Conservation (phyloP, 2,888 invertebrate species). For the Apotomis capreana region DNA sequence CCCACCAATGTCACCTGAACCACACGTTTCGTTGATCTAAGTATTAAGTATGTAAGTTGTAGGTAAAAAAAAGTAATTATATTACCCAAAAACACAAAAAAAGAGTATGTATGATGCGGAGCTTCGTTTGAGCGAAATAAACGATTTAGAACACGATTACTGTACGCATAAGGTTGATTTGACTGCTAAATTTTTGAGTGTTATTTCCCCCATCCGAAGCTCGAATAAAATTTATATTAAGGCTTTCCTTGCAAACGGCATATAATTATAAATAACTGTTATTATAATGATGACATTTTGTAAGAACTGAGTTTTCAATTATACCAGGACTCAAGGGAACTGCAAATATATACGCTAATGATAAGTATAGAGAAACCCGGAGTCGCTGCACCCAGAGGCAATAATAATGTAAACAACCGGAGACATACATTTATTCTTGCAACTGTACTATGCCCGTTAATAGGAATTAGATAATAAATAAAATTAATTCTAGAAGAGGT, state of each 20-base stretch:
- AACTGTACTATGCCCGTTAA: conserved; percentile 80
- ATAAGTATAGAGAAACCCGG: conserved; percentile 36
- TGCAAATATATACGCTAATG: conserved; percentile 33
- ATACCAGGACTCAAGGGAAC: conserved; percentile 26
- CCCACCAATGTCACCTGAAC: conserved; percentile 81
- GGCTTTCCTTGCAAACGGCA: conserved; percentile 70
- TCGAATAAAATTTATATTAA: conserved; percentile 67
- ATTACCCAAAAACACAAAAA: conserved; percentile 68
- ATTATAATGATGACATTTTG: conserved; percentile 39
- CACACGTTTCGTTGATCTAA: conserved; percentile 80
- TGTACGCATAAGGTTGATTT: conserved; percentile 57
- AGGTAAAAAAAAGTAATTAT: conserved; percentile 72
- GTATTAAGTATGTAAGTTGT: conserved; percentile 81
- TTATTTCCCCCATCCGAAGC: conserved; percentile 73
- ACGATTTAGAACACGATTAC: conserved; percentile 45
- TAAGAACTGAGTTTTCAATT: conserved; percentile 38
- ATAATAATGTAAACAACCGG: conserved; percentile 65
- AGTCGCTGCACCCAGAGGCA: conserved; percentile 55
- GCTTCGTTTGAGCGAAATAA: conserved; percentile 73
- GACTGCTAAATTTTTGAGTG: conserved; percentile 51
- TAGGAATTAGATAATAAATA: conserved; percentile 82
- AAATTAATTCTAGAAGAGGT: conserved; percentile 72
- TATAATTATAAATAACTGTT: conserved; percentile 41
- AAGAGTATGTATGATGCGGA: conserved; percentile 66
- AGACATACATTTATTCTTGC: conserved; percentile 74